Evolutionary conservation across 2,113 vertebrate species (phyloP).

Genomic region (Chaetorhynchus papuensis): DNA sequence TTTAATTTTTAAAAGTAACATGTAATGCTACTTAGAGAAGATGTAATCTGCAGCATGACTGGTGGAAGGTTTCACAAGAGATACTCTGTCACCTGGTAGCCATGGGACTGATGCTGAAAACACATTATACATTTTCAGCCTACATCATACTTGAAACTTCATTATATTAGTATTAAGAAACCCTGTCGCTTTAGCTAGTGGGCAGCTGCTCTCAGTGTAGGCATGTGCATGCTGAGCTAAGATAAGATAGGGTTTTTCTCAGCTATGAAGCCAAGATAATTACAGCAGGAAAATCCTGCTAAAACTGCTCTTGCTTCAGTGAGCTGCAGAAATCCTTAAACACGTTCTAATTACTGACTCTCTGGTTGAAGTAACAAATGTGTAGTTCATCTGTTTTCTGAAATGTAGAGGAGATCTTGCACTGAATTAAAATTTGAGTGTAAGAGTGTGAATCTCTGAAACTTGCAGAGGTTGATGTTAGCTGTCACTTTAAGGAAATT

Average conservation of each 20-base stretch:
- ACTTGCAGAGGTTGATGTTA: not conserved
- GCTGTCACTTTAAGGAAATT: not conserved
- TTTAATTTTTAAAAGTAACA: not conserved
- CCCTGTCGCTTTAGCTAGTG: not conserved
- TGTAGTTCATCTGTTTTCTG: not conserved
- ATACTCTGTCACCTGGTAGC: not conserved
- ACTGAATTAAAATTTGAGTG: not conserved
- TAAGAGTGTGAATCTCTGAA: not conserved
- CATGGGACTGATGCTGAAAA: not conserved
- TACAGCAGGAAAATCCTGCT: slow-evolving; percentile 48
- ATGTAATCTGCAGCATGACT: not conserved
- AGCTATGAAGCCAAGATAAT: not conserved
- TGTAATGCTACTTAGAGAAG: not conserved
- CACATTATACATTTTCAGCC: not conserved
- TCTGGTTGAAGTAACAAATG: not conserved
- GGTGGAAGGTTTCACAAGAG: not conserved
- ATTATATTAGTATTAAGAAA: not conserved
- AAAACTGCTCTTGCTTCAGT: slow-evolving; percentile 39
- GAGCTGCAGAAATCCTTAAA: not conserved
- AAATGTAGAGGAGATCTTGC: not conserved
- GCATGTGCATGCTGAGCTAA: not conserved
- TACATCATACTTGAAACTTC: not conserved
- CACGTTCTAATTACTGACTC: not conserved
- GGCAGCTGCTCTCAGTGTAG: not conserved
- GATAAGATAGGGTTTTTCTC: not conserved